These are phyloP conservation scores for Tonatia bakeri DNA, from an alignment of 2,113 vertebrate species.

Conservation along the genomic window DNA sequence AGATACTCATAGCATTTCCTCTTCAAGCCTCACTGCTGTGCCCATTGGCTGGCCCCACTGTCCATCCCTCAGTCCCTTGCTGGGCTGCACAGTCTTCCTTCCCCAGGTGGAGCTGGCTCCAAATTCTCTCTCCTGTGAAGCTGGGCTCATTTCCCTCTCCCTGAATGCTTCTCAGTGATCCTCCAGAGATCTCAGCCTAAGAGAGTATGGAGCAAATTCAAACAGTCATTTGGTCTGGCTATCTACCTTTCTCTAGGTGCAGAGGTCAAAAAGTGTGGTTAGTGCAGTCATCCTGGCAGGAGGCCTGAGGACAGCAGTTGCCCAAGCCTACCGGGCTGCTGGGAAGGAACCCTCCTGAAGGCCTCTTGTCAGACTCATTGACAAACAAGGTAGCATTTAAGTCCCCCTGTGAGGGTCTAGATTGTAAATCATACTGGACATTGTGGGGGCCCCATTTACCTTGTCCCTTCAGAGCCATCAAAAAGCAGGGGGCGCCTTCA, in stretches of 20 bases:
- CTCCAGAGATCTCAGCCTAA: too few relatives aligned
- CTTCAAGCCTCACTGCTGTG: too few relatives aligned
- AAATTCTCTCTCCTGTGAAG: background rate
- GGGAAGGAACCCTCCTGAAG: background rate
- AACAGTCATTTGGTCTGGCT: too few relatives aligned
- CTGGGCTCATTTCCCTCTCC: too few relatives aligned
- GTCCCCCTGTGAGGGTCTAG: background rate
- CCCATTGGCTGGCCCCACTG: too few relatives aligned
- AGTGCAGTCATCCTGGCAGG: background rate
- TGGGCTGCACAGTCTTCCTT: background rate
- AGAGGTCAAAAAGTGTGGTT: background rate
- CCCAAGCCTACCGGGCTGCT: too few relatives aligned
- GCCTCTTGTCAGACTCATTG: background rate
- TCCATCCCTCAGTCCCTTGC: accelerated
- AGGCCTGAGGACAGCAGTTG: background rate
- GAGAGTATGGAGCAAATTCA: background rate
- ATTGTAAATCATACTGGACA: accelerated
- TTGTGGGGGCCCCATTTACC: accelerated
- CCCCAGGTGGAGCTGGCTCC: background rate
- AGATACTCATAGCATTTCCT: background rate
- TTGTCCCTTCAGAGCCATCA: background rate
- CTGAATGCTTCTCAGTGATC: too few relatives aligned
- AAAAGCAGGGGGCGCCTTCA: background rate
- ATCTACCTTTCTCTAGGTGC: background rate
- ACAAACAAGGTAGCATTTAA: background rate